Conservation (phyloP, 1,140 invertebrate species). For the Drosophila sucinea region DNA sequence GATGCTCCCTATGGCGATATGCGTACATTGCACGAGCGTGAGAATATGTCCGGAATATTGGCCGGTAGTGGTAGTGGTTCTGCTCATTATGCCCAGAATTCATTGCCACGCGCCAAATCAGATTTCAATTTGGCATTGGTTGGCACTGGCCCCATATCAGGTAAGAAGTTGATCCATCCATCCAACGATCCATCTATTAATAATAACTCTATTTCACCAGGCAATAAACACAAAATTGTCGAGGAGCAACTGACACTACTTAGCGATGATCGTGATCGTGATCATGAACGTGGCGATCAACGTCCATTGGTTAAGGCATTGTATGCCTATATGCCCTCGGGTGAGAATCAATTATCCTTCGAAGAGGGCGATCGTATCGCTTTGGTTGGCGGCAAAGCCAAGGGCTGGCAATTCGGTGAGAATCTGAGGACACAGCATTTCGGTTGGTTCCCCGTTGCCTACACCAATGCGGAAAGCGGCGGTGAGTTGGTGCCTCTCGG, state of each 20-base stretch:
- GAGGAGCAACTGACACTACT: slow-evolving; percentile 56
- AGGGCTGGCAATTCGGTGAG: slow-evolving; percentile 98
- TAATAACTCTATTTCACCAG: slow-evolving; percentile 26
- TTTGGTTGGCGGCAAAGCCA: slow-evolving; percentile 94
- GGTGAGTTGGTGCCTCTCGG: slow-evolving; percentile 34
- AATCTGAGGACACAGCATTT: slow-evolving; percentile 94
- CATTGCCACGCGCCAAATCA: slow-evolving; percentile 91
- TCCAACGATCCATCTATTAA: not conserved
- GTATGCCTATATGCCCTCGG: slow-evolving; percentile 94
- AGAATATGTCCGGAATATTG: slow-evolving; percentile 62
- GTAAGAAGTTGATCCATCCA: slow-evolving; percentile 17
- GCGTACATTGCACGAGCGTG: slow-evolving; percentile 86
- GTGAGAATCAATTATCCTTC: slow-evolving; percentile 96
- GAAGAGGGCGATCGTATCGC: slow-evolving; percentile 95
- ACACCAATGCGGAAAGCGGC: slow-evolving; percentile 88
- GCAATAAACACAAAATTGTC: slow-evolving; percentile 70
- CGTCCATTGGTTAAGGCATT: slow-evolving; percentile 89
- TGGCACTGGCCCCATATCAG: slow-evolving; percentile 56
- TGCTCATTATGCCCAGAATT: slow-evolving; percentile 83
- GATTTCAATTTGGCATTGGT: slow-evolving; percentile 92
- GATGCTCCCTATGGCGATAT: slow-evolving; percentile 94
- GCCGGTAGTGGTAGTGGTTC: slow-evolving; percentile 27
- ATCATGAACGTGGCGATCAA: slow-evolving; percentile 67
- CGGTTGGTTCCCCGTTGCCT: slow-evolving; percentile 97
- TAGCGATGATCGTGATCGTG: slow-evolving; percentile 32